Percentiles rank a stretch among this genome's conserved stretches.
Conservation (phyloP, 2,888 invertebrate species). For the Cheilosia pagana region DNA sequence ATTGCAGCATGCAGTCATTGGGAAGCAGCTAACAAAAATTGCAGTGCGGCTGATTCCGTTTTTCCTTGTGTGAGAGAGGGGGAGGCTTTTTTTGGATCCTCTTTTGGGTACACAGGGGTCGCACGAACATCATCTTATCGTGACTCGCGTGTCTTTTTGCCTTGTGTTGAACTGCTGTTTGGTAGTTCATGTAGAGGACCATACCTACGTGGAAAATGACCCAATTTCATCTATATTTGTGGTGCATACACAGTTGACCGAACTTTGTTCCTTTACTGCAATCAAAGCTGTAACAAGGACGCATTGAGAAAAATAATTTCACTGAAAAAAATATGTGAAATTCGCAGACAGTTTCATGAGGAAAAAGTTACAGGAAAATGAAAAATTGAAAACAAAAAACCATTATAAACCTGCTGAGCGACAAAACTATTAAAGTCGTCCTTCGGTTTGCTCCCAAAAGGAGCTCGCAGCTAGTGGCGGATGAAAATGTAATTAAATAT, state of each 20-base stretch:
- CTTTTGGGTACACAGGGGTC: slow-evolving; percentile 22
- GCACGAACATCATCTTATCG: slow-evolving; percentile 37
- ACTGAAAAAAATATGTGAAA: background rate
- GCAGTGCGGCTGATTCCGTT: slow-evolving; percentile 55
- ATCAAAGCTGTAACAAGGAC: slow-evolving; percentile 43
- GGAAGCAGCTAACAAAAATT: slow-evolving; percentile 52
- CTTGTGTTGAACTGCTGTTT: slow-evolving; percentile 40
- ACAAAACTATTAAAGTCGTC: slow-evolving; percentile 54
- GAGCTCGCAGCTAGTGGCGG: slow-evolving; percentile 59
- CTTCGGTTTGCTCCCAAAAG: slow-evolving; percentile 37
- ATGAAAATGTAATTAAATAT: slow-evolving; percentile 72
- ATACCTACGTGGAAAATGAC: slow-evolving; percentile 44
- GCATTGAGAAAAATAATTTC: slow-evolving; percentile 34
- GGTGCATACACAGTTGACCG: slow-evolving; percentile 21
- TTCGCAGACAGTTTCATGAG: slow-evolving; percentile 44
- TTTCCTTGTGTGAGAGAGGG: slow-evolving; percentile 9
- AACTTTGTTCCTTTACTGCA: slow-evolving; percentile 9
- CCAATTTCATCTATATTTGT: slow-evolving; percentile 11
- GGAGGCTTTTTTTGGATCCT: slow-evolving; percentile 27
- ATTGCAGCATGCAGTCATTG: slow-evolving; percentile 61
- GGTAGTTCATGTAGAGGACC: slow-evolving; percentile 3
- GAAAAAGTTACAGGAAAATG: slow-evolving; percentile 32
- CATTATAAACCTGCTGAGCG: slow-evolving; percentile 20
- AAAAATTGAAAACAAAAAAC: slow-evolving; percentile 12
- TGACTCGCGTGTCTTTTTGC: slow-evolving; percentile 42